phyloP scores from a whole-genome alignment of 2,113 vertebrate genomes.

The Crocuta crocuta region DNA sequence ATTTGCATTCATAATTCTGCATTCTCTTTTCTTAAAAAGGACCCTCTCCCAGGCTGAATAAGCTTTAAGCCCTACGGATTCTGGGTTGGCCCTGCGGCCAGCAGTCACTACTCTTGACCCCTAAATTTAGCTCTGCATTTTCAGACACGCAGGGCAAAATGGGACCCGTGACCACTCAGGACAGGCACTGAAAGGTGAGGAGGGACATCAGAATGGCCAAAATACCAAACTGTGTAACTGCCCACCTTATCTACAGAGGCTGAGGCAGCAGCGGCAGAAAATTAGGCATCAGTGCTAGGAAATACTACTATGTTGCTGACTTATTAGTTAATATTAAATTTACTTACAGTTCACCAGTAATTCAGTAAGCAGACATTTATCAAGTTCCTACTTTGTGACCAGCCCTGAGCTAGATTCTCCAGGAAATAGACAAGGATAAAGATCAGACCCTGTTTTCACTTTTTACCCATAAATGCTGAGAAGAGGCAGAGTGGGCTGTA shows the following conservation, averaged over 20 bases:
- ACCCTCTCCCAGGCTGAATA: not conserved
- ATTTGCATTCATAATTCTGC: not conserved
- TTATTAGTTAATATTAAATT: constrained; percentile 61
- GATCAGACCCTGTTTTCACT: not conserved
- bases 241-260: not conserved
- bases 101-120: not conserved
- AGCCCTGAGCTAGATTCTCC: constrained; percentile 1
- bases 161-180: not conserved
- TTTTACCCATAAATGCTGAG: not conserved
- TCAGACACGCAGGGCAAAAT: not conserved
- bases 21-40: not conserved
- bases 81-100: not conserved
- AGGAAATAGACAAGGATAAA: not conserved
- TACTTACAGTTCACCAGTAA: constrained; percentile 18
- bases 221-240: not conserved
- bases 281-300: not conserved
- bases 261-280: constrained; percentile 11
- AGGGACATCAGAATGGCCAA: not conserved
- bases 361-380: constrained; percentile 40
- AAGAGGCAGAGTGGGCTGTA: not conserved
- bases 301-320: not conserved
- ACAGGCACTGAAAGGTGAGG: not conserved
- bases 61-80: not conserved
- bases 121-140: not conserved
- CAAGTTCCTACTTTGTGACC: constrained; percentile 8